These are phyloP conservation scores for Plecturocebus donacophilus DNA, from an alignment of 2,113 vertebrate species.

Conservation along the genomic window DNA sequence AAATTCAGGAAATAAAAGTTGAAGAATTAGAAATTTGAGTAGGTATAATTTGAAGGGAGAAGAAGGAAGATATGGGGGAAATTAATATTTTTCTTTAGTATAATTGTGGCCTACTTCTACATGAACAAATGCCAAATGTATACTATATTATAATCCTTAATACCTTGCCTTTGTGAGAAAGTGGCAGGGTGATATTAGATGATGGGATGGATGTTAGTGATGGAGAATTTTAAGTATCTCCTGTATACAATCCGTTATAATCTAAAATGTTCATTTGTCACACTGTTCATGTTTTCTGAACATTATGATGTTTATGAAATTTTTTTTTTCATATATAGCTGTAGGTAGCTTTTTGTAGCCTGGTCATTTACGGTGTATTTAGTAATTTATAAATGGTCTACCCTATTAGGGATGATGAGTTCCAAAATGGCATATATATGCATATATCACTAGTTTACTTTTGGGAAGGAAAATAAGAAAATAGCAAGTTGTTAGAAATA, in stretches of 20 bases:
- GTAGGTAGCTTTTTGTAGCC: background rate
- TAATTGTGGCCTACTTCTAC: background rate
- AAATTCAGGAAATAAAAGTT: background rate
- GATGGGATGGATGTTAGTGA: background rate
- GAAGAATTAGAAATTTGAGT: constrained; percentile 37
- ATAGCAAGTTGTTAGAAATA: background rate
- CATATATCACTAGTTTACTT: constrained; percentile 38
- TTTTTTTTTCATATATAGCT: background rate
- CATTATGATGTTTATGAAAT: constrained; percentile 32
- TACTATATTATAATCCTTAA: background rate
- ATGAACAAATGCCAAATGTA: background rate
- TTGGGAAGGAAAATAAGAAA: constrained; percentile 16
- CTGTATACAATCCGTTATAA: background rate
- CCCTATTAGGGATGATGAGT: background rate
- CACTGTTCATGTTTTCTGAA: constrained; percentile 19
- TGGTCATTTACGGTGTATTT: constrained; percentile 34
- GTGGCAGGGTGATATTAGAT: background rate
- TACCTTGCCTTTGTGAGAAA: background rate
- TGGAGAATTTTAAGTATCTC: constrained; percentile 25
- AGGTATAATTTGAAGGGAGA: constrained; percentile 38
- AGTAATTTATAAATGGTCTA: constrained; percentile 40
- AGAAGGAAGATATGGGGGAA: background rate
- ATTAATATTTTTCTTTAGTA: constrained; percentile 42
- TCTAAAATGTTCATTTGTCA: constrained; percentile 16
- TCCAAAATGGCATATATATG: background rate